Base-by-base conservation (phyloP, 2,888 invertebrate genomes). In the Thymelicus lineola region DNA sequence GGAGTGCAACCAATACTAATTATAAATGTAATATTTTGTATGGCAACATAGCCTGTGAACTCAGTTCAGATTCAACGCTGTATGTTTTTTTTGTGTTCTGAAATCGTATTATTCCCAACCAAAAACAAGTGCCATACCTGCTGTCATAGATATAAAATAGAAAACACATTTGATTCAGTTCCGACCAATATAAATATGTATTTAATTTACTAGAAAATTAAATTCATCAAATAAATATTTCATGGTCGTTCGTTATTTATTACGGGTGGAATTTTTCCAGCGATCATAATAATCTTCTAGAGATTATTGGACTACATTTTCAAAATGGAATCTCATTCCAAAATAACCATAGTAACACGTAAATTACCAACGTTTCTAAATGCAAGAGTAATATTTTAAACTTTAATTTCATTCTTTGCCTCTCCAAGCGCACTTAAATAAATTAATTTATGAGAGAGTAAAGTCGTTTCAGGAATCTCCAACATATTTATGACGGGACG, bases 371-470 rank as follows among this genome's bases (percentile, higher is more conserved):
- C n/a, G 20, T 60, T 70, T 68, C 67, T 48, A 69, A 57, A 68
- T 55, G 50, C 59, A 64, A 50, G 20, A 67, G 60, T 48, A 35
- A 63, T 63, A 70, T 71, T 70, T 55, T 35, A 28, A 66, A 48
- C 68, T 69, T 73, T 72, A 65, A 72, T 70, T 62, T 45, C 48
- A 55, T 64, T 69, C 61, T 71, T 71, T 61, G 60, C 59, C 62
- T 68, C 35, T 55, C 62, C n/a, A 62, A 57, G n/a, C 14, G 62
- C 67, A 38, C 73, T 80, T 79, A 81, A 81, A 84, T 82, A 86
- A 84, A 83, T 81, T 80, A 82, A 88, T 86, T 87, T 86, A 90
- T 74, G 80, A 79, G 76, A 83, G 80, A 82, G 87, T 83, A 86
- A 86, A 75, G 85, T 87, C 85, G 80, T 80, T 83, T 82, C 77